Evolutionary conservation across 2,888 invertebrate species (phyloP), one percentile per base, ranked within the genome.

Genomic region (Synergus umbraculus): DNA sequence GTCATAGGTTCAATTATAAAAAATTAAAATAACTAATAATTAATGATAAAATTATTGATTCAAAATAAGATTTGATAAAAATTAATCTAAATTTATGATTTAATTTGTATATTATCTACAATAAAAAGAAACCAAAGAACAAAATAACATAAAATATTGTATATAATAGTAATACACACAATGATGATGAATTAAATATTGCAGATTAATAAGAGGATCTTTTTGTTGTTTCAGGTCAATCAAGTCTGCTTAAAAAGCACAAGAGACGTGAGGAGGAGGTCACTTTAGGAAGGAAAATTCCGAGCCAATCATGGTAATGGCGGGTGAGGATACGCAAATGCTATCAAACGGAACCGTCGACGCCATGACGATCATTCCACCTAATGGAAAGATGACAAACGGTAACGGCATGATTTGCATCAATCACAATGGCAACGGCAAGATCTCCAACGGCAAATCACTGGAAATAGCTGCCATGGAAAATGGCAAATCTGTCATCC

Each of bases 291-390:
- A 12, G 12, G 10, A 22, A 46, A 46, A 37, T 29, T 29, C 22
- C 8, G 46, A 73, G 63, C 41, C 37, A 54, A 44, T 22, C 69
- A n/a, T 18, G 22, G 76, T 83, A 81, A 90, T 91, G 91, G 91
- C 90, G 63, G 91, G 90, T 64, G 91, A 91, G 80, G 90, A 91
- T 77, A 88, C 87, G 76, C 87, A 90, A 79, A 90, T 89, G 29
- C 81, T 91, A 83, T 87, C 89, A 44, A 89, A 90, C 83, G 91
- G 89, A n/a, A 86, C 86, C 18, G 89, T 87, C 81, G 89, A 87
- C 83, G 82, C 85, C 15, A 85, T 92, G 81, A 91, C 91, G 84
- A 91, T 92, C 81, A 91, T 91, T 44, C 90, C 91, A 43, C 84
- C 90, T 15, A 86, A 86, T 60, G 85, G 84, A 12, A 91, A 91